A percentile compares a stretch with the other conserved stretches of the same genome.
phyloP scores from a whole-genome alignment of 2,888 invertebrate species.

The Hemicrepidius hirtus region DNA sequence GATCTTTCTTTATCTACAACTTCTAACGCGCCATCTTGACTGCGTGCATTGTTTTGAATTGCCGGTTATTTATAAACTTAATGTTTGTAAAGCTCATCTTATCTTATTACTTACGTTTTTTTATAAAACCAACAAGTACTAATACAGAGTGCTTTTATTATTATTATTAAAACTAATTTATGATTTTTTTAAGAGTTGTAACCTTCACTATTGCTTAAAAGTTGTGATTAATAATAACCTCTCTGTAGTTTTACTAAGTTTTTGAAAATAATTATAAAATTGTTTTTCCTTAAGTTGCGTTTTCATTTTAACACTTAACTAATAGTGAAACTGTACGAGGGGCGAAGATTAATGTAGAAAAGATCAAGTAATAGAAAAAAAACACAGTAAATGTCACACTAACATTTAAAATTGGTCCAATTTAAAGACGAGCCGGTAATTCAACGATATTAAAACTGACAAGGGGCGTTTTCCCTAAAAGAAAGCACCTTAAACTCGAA shows the following conservation, averaged over 20 bases:
- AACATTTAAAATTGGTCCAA: constrained; percentile 42
- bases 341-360: neutral
- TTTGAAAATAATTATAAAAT: neutral
- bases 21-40: constrained; percentile 47
- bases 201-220: neutral
- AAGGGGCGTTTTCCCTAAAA: constrained; percentile 20
- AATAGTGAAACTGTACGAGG: neutral
- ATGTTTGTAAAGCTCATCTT: constrained; percentile 20
- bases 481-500: constrained; percentile 14
- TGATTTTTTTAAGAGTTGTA: no score
- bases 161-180: neutral
- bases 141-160: no score
- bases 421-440: constrained; percentile 22
- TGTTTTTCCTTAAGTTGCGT: neutral
- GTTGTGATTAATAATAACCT: neutral
- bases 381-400: constrained; percentile 44
- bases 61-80: constrained; percentile 31
- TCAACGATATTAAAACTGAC: neutral
- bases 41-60: constrained; percentile 40
- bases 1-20: constrained; percentile 37
- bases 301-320: neutral
- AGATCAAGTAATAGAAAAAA: constrained; percentile 3
- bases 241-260: neutral
- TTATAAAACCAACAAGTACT: neutral
- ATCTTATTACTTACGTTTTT: neutral